Percentiles rank a stretch among this genome's conserved stretches.
Evolutionary conservation across 2,113 vertebrate species (phyloP).

Genomic region (Albula goreensis): DNA sequence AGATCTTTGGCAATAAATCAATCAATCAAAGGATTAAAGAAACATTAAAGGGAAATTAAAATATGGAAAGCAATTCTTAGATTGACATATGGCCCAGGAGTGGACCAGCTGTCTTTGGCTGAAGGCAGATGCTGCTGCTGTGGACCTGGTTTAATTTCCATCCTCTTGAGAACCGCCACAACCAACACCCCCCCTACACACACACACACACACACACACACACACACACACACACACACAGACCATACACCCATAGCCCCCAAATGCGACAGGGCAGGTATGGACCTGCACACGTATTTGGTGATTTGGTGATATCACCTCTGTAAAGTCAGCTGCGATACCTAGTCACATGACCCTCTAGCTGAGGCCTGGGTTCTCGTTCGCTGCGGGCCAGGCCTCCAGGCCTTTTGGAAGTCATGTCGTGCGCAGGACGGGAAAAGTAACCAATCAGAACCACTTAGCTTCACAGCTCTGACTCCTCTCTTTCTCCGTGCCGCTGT

Average conservation of each 20-base stretch:
- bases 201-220: too few relatives aligned
- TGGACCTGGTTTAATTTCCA: not conserved
- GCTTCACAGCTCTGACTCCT: not conserved
- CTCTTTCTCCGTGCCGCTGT: not conserved
- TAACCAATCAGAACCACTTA: not conserved
- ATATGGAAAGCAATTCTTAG: not conserved
- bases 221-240: too few relatives aligned
- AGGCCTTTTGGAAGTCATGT: too few relatives aligned
- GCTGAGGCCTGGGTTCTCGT: too few relatives aligned
- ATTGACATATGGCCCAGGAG: not conserved
- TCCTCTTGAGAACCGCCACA: not conserved
- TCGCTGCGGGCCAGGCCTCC: too few relatives aligned
- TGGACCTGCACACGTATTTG: not conserved
- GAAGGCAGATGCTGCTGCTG: not conserved
- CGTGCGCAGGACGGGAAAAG: not conserved
- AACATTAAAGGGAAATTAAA: constrained; percentile 2
- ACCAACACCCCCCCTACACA: too few relatives aligned
- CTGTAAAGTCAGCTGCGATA: not conserved
- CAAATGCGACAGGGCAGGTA: not conserved
- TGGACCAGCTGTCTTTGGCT: not conserved
- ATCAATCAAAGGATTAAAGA: not conserved
- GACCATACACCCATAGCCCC: not conserved
- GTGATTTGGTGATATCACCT: not conserved
- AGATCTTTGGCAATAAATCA: not conserved
- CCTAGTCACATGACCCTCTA: not conserved